Conservation (phyloP, 2,113 vertebrate genomes). For the Strix uralensis region DNA sequence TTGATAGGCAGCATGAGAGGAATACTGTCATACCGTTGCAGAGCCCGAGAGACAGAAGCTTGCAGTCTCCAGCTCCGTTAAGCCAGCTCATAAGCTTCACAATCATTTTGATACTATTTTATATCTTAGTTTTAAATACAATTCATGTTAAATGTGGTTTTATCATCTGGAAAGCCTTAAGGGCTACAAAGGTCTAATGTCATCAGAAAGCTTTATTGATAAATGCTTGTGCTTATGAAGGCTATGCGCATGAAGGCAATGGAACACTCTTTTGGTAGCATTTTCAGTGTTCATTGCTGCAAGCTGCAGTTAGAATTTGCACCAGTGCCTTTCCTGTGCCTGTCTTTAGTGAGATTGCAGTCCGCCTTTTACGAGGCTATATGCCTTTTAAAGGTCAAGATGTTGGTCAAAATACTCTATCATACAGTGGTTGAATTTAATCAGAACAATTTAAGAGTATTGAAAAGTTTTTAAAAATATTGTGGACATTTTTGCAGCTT, state of each 20-base stretch:
- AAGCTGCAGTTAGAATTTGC: neutral
- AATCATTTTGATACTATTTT: neutral
- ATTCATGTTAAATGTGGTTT: neutral
- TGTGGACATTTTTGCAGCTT: neutral
- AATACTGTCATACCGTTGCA: neutral
- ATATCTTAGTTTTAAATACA: neutral
- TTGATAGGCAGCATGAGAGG: neutral
- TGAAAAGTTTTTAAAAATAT: neutral
- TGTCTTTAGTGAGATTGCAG: neutral
- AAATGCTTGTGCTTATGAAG: neutral
- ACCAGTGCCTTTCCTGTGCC: neutral
- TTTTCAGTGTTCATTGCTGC: neutral
- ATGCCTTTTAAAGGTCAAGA: neutral
- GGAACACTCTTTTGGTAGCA: neutral
- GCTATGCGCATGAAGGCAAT: neutral
- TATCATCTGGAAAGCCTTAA: neutral
- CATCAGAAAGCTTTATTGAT: neutral
- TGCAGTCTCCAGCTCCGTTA: neutral
- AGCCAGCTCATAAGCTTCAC: neutral
- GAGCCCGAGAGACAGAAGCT: neutral
- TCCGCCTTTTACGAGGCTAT: neutral
- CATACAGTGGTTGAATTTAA: neutral
- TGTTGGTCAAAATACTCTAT: neutral
- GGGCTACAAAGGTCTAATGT: neutral
- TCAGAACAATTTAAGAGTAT: neutral